phyloP scores from a whole-genome alignment of 2,113 vertebrate species.

The Spea multiplicata region DNA sequence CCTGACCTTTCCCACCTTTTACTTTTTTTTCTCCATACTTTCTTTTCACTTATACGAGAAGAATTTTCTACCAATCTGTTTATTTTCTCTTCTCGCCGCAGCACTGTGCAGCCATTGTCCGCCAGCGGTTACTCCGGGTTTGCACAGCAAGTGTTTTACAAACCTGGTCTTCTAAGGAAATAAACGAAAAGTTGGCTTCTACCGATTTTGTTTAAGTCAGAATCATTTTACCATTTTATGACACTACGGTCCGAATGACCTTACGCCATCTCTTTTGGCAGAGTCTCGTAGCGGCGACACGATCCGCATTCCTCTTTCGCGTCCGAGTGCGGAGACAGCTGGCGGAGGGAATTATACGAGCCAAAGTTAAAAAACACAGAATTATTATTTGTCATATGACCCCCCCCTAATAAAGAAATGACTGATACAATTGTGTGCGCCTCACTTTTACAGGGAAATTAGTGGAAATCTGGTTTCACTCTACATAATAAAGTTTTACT shows the following conservation, averaged over 20 bases:
- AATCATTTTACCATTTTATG: constrained; percentile 33
- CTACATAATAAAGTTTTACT: too few species aligned
- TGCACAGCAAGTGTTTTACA: constrained; percentile 28
- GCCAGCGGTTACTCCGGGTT: not conserved
- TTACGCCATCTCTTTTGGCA: constrained; percentile 15
- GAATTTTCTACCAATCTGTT: not conserved
- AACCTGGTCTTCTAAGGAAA: constrained; percentile 18
- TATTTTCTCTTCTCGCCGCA: constrained; percentile 3
- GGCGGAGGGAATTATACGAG: not conserved
- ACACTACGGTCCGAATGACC: constrained; percentile 9
- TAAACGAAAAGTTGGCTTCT: constrained; percentile 9
- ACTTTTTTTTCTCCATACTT: not conserved
- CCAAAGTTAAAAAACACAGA: not conserved
- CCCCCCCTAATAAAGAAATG: not conserved
- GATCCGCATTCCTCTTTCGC: constrained; percentile 30
- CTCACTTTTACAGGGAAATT: not conserved
- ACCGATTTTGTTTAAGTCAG: constrained; percentile 21
- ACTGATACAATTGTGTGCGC: not conserved
- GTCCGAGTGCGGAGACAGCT: not conserved
- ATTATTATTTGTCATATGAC: constrained; percentile 19
- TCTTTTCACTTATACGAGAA: constrained; percentile 1
- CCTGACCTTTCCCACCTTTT: not conserved
- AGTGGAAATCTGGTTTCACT: too few species aligned
- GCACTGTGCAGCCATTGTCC: constrained; percentile 21
- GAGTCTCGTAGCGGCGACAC: constrained; percentile 11